These are phyloP conservation scores for Drosophila quadrilineata DNA, from an alignment of 1,140 invertebrate genomes.

Conservation along the genomic window DNA sequence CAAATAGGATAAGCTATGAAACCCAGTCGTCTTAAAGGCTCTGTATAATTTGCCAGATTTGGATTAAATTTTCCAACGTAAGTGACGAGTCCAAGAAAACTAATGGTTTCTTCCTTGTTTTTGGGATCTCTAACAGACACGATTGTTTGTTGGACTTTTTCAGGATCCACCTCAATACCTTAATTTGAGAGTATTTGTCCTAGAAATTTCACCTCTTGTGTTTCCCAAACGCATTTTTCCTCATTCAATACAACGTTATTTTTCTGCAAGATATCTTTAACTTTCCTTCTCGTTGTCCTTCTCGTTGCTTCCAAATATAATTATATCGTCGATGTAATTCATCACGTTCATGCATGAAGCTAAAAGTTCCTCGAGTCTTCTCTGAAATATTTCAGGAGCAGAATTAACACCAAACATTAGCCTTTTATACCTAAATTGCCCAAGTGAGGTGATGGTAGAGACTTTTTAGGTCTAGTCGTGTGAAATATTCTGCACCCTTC, in stretches of 20 bases:
- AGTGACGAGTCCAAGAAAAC: conserved; percentile 66
- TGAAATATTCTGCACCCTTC: conserved; percentile 1
- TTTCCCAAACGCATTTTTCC: neutral
- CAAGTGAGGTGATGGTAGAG: too few relatives aligned
- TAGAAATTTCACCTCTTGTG: neutral
- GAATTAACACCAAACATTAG: conserved; percentile 2
- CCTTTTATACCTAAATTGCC: conserved; percentile 7
- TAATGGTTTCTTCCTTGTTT: conserved; percentile 48
- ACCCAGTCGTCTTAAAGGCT: neutral
- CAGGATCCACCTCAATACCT: neutral
- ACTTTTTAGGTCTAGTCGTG: too few relatives aligned
- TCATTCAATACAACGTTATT: conserved; percentile 8
- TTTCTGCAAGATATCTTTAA: conserved; percentile 36
- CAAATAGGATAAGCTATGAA: conserved; percentile 7
- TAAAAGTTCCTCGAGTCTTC: conserved; percentile 1
- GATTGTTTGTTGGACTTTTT: conserved; percentile 23
- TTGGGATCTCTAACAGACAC: conserved; percentile 13
- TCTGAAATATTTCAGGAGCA: too few relatives aligned
- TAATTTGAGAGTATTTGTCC: neutral
- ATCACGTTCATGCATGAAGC: neutral
- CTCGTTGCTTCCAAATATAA: conserved; percentile 54
- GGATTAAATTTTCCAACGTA: conserved; percentile 63
- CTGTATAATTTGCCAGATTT: conserved; percentile 8
- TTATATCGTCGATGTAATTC: conserved; percentile 70
- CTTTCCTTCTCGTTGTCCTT: conserved; percentile 50